A percentile compares a stretch with the other conserved stretches of the same genome.
phyloP scores from a whole-genome alignment of 1,140 invertebrate species.

The Drosophila pallidifrons region DNA sequence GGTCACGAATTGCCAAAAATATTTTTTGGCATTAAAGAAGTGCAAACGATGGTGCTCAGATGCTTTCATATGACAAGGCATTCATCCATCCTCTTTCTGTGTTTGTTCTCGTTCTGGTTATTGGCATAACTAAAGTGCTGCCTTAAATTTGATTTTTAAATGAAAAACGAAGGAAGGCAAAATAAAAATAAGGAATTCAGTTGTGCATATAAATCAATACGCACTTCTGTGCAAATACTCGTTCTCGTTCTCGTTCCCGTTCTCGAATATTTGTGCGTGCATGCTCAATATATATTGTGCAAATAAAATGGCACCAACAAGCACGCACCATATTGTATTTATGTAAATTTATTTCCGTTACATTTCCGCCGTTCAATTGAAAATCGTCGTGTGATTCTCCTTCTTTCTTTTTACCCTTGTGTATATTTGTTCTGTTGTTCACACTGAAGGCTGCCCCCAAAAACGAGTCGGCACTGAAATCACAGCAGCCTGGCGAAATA shows the following conservation, averaged over 20 bases:
- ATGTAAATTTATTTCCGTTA: constrained; percentile 84
- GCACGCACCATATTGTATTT: constrained; percentile 84
- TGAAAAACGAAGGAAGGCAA: constrained; percentile 23
- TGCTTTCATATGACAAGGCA: background rate
- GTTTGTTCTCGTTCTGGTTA: background rate
- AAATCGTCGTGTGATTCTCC: constrained; percentile 79
- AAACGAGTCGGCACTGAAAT: constrained; percentile 40
- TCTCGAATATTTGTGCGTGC: constrained; percentile 40
- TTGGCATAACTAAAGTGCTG: constrained; percentile 30
- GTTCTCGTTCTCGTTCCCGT: background rate
- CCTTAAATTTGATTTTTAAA: constrained; percentile 66
- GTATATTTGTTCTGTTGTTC: constrained; percentile 54
- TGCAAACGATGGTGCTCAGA: constrained; percentile 36
- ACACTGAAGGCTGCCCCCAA: constrained; percentile 9
- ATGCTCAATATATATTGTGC: constrained; percentile 59
- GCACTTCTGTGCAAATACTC: constrained; percentile 73
- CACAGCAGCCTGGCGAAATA: constrained; percentile 47
- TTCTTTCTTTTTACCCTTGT: constrained; percentile 29
- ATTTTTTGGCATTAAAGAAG: constrained; percentile 64
- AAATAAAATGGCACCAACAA: constrained; percentile 80
- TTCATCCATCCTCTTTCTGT: background rate
- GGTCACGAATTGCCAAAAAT: constrained; percentile 73
- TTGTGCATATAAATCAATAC: constrained; percentile 73
- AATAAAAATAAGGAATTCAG: constrained; percentile 23
- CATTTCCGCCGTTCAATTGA: constrained; percentile 83